Evolutionary conservation across 1,140 invertebrate genomes (phyloP).

Genomic region (Scaptomyza montana): DNA sequence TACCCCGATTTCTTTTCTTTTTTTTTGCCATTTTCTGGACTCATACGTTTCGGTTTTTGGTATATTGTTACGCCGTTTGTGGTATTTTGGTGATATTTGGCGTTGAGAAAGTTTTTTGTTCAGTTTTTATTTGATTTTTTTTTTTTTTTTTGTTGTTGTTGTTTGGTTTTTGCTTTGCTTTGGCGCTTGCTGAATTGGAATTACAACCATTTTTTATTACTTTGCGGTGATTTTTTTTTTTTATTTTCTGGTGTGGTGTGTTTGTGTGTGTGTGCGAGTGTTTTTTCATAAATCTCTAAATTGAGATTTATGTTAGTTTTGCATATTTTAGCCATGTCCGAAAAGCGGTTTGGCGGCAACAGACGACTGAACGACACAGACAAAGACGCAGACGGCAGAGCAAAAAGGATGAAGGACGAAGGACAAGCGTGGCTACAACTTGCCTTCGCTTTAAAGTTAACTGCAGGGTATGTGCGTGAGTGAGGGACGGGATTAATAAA

Average conservation of each 20-base stretch:
- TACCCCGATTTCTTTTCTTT: not conserved
- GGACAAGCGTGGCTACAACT: slow-evolving; percentile 41
- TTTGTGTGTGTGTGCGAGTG: slow-evolving; percentile 29
- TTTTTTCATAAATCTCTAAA: slow-evolving; percentile 81
- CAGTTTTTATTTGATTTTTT: slow-evolving; percentile 32
- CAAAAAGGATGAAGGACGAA: slow-evolving; percentile 25
- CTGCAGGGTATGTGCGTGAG: slow-evolving; percentile 23
- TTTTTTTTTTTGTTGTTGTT: slow-evolving; percentile 21
- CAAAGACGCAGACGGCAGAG: not conserved
- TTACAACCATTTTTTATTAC: slow-evolving; percentile 76
- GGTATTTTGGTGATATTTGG: slow-evolving; percentile 75
- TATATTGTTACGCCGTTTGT: slow-evolving; percentile 65
- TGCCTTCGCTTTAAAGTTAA: slow-evolving; percentile 53
- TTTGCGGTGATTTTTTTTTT: slow-evolving; percentile 54
- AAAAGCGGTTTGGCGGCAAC: slow-evolving; percentile 66
- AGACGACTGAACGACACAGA: slow-evolving; percentile 5
- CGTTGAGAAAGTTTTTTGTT: slow-evolving; percentile 60
- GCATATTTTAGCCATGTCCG: slow-evolving; percentile 81
- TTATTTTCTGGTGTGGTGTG: slow-evolving; percentile 26
- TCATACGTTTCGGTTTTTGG: slow-evolving; percentile 45
- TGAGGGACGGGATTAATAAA: slow-evolving; percentile 68
- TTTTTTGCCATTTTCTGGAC: slow-evolving; percentile 17
- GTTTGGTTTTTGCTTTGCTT: slow-evolving; percentile 21
- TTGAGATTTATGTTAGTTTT: slow-evolving; percentile 82
- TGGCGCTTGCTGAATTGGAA: slow-evolving; percentile 64